A percentile compares a stretch with the other conserved stretches of the same genome.
Evolutionary conservation across 2,797 vertebrate genomes (phyloP).

Genomic region (Tapirus indicus): DNA sequence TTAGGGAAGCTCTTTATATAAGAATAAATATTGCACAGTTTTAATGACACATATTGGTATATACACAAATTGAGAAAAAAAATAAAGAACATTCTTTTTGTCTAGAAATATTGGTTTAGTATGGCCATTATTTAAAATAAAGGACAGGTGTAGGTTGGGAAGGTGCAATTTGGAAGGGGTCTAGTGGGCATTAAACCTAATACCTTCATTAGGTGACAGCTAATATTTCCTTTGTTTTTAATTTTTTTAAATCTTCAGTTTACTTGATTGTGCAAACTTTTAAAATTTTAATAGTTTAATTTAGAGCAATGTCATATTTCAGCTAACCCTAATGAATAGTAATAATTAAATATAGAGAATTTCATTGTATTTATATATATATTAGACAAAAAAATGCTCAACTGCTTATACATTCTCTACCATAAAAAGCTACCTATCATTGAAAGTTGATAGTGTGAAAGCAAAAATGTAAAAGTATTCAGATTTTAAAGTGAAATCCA

Average conservation of each 20-base stretch:
- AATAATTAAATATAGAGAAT: not conserved
- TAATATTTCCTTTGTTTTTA: not conserved
- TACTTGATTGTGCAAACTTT: not conserved
- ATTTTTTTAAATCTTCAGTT: not conserved
- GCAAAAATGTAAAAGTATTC: slow-evolving; percentile 11
- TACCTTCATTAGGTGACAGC: not conserved
- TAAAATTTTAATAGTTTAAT: not conserved
- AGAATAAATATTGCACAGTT: not conserved
- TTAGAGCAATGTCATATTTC: not conserved
- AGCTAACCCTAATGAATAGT: not conserved
- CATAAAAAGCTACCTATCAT: not conserved
- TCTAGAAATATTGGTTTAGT: not conserved
- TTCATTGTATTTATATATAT: not conserved
- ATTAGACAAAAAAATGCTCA: not conserved
- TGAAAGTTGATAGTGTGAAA: slow-evolving; percentile 19
- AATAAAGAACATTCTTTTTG: slow-evolving; percentile 4
- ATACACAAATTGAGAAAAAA: not conserved
- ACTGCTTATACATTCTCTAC: not conserved
- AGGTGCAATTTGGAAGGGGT: not conserved
- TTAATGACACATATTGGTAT: not conserved
- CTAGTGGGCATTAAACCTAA: not conserved
- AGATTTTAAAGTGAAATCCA: slow-evolving; percentile 47
- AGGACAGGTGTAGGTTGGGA: not conserved
- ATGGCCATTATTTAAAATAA: not conserved
- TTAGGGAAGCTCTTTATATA: not conserved